These are phyloP conservation scores for Uropetala carovei DNA, from an alignment of 2,888 invertebrate species.

Conservation along the genomic window DNA sequence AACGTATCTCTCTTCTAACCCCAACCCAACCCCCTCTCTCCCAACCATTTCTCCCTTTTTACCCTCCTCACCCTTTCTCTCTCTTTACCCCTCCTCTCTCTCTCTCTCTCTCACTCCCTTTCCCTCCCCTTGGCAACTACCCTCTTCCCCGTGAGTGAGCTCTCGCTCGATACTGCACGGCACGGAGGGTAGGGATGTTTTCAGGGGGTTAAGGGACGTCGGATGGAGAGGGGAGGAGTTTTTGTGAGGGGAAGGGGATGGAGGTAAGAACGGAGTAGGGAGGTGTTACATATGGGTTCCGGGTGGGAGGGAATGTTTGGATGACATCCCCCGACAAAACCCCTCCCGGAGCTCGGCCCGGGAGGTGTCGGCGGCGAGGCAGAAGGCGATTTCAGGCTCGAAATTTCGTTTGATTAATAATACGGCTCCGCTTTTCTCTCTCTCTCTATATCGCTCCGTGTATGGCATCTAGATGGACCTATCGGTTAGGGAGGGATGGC, in stretches of 20 bases:
- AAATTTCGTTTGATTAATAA: constrained; percentile 43
- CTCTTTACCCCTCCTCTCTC: neutral
- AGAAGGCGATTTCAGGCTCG: constrained; percentile 24
- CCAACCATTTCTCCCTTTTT: neutral
- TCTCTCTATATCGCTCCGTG: neutral
- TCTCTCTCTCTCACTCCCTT: neutral
- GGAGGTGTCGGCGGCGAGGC: neutral
- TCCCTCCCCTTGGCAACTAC: neutral
- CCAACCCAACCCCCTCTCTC: neutral
- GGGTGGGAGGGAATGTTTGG: neutral
- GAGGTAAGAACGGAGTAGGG: neutral
- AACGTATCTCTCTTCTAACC: neutral
- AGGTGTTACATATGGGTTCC: neutral
- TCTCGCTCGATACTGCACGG: constrained; percentile 50
- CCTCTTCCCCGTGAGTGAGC: neutral
- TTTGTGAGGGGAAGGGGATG: neutral
- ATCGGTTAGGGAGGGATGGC: neutral
- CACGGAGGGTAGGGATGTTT: constrained; percentile 2
- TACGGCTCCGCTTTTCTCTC: neutral
- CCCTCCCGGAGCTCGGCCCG: constrained; percentile 10
- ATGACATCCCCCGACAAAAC: neutral
- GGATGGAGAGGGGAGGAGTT: neutral
- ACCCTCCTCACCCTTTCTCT: too few relatives aligned
- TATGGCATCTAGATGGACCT: neutral
- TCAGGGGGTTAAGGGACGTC: neutral